Percentiles rank a stretch among this genome's conserved stretches.
phyloP scores from a whole-genome alignment of 2,888 invertebrate genomes.

The Dysmachus trigonus region DNA sequence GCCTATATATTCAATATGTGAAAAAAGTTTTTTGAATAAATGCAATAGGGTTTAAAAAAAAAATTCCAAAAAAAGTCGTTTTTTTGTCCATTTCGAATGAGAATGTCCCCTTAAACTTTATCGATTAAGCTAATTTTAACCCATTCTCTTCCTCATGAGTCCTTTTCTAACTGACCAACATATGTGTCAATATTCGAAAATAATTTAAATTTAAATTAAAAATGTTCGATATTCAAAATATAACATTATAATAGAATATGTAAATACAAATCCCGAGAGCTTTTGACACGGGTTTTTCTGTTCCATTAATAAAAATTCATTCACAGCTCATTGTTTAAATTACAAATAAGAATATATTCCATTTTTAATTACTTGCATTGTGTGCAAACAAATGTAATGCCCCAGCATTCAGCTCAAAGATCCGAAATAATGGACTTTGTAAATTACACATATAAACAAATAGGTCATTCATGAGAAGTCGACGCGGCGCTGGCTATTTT shows the following conservation, averaged over 20 bases:
- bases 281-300: neutral
- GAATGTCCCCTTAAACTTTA: too few relatives aligned
- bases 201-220: too few relatives aligned
- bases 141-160: too few relatives aligned
- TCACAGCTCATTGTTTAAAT: neutral
- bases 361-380: neutral
- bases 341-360: neutral
- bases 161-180: too few relatives aligned
- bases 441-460: conserved; percentile 8
- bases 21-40: too few relatives aligned
- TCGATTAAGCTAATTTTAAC: too few relatives aligned
- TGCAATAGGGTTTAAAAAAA: too few relatives aligned
- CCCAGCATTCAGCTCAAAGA: neutral
- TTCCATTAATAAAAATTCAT: neutral
- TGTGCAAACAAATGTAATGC: neutral
- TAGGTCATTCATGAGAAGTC: conserved; percentile 7
- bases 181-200: too few relatives aligned
- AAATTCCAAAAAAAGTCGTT: too few relatives aligned
- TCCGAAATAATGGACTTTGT: neutral
- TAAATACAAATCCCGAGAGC: neutral
- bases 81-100: too few relatives aligned
- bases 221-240: too few relatives aligned
- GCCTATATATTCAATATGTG: too few relatives aligned
- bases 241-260: neutral
- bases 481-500: neutral